Base-by-base conservation (phyloP, 1,140 invertebrate species). In the Caenorhabditis brenneri region DNA sequence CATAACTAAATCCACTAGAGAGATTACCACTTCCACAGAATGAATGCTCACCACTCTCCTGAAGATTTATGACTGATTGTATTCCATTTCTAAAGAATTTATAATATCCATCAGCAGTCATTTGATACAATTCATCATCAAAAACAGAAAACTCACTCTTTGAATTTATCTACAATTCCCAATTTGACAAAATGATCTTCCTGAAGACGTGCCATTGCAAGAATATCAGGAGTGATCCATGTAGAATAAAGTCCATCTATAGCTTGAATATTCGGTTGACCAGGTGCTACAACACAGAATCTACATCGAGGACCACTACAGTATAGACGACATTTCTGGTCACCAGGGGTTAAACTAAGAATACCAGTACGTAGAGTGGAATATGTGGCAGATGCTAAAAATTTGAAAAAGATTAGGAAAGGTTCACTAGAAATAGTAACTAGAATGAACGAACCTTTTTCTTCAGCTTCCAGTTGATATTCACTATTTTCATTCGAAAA, bases 11-110 rank as follows among this genome's bases (percentile, higher is more conserved):
- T 46, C 84, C 84, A 31, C 29, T 42, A 0, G 84, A 15, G 0
- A 81, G 58, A 31, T 84, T 49, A 31, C 79, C 79, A 24, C 22
- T 49, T 31, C 84, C 84, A 81, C 84, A 85, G 80, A 81, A 82
- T 22, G 46, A 48, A 53, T 85, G 84, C 49, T 85, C 84, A 36
- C 84, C 84, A 16, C 33, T 36, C 27, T 81, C 84, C 81, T 85
- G 84, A 22, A 85, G 80, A 81, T 85, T 85, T 27, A 85, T 53
- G 1, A 85, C 84, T 16, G 84, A 74, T 36, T 39, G 22, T 31
- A 84, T 84, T 10, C 12, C 6, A 51, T 48, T 27, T 53, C 78
- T 84, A 49, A 19, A 42, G 22, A 83, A 55, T 16, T 15, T 6
- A 10, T 27, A 29, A 7, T 1, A 27, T 22, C 24, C 1, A 51